A percentile compares a stretch with the other conserved stretches of the same genome.
Conservation (phyloP, 2,113 vertebrate species). For the Elephas maximus region DNA sequence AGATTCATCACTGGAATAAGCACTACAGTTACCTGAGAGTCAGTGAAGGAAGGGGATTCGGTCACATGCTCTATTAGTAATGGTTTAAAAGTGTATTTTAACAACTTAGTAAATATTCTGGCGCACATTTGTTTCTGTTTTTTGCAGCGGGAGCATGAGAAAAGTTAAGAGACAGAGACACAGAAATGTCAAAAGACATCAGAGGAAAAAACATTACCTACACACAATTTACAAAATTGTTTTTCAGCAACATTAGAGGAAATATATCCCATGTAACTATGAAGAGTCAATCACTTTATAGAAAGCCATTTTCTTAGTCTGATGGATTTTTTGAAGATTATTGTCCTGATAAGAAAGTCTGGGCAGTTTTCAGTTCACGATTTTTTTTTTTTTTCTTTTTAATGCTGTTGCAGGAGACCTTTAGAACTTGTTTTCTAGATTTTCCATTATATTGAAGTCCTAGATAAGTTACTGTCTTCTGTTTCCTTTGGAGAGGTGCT, state of each 20-base stretch:
- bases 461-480: neutral
- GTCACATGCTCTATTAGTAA: neutral
- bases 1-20: neutral
- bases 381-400: neutral
- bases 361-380: neutral
- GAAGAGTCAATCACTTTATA: neutral
- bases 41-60: neutral
- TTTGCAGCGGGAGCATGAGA: neutral
- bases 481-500: neutral
- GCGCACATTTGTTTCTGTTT: neutral
- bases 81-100: neutral
- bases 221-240: neutral
- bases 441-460: accelerated
- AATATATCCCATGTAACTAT: neutral
- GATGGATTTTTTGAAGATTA: neutral
- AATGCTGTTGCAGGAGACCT: neutral
- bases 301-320: neutral
- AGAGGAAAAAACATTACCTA: neutral
- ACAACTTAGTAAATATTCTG: neutral
- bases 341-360: neutral
- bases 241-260: neutral
- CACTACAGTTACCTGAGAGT: conserved; percentile 26
- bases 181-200: neutral
- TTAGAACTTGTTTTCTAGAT: neutral
- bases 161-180: neutral